Base-by-base conservation (phyloP, 2,797 vertebrate species). In the Poeciliopsis infans region DNA sequence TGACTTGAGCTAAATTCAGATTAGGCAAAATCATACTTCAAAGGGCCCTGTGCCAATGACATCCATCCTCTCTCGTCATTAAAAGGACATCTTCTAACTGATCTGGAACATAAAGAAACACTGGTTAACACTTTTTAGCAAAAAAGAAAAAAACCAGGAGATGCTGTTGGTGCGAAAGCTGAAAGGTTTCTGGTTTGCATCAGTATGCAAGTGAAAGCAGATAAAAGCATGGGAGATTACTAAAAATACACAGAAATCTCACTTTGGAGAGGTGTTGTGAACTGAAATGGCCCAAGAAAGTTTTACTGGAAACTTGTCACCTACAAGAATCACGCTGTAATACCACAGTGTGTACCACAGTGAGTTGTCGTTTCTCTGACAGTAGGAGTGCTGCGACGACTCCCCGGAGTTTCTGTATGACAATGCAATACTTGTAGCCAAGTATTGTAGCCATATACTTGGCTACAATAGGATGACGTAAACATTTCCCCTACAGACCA, bases 251-350 rank as follows among this genome's bases (percentile, higher is more conserved):
- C 68, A 82, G 69, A 81, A 33, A 55, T 55, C 68, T 81, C 20
- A 66, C n/a, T 16, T 8, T 13, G 41, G 75, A 57, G 39, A 70
- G 72, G 64, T 7, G 23, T 72, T 55, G 69, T 45, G 64, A 77
- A 78, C 0, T 49, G 28, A 72, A 72, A 82, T 81, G 28, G 13
- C 57, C 59, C 69, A 13, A 12, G 43, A 78, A 72, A 20, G 55
- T 71, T 79, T 71, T 55, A n/a, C 31, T 77, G 59, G 31, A 77
- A 41, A 45, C 25, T 45, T 77, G 70, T 72, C 39, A 78, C 53
- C 71, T 53, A 47, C 49, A 82, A 79, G 80, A 81, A 73, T 76
- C 33, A 53, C n/a, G n/a, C n/a, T n/a, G n/a, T n/a, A n/a, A n/a
- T n/a, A n/a, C n/a, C n/a, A n/a, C n/a, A n/a, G n/a, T n/a, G n/a